Evolutionary conservation across 92 coral and sea anemone species (phyloP), one percentile per base, ranked within the genome.

Genomic region (Micromussa lordhowensis): DNA sequence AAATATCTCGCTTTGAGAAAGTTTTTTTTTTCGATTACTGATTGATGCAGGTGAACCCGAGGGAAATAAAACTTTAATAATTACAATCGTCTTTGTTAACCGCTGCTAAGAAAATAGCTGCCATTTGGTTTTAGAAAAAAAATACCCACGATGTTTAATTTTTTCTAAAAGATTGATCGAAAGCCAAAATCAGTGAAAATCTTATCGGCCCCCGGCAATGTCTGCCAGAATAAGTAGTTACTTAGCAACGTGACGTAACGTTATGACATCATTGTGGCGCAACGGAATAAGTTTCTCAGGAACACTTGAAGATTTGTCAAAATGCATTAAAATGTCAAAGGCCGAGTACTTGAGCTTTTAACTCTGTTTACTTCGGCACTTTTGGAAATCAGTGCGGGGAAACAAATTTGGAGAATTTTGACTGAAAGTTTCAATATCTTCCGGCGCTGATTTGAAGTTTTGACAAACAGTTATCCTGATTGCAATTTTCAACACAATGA

Each of bases 211-310:
- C 61, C 18, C n/a, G n/a, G n/a, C n/a, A n/a, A n/a, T 61, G 68
- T 61, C 29, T 24, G 49, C 24, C 15, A 35, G 44, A 19, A 73
- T 35, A 13, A 4, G 21, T 19, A 9, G 53, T 73, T 73, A 49
- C 78, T 73, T 36, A 38, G 78, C 78, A 73, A 73, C 78, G n/a
- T 73, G 49, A 35, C 53, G 78, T 35, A 73, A 73, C 28, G 29
- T 28, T 73, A 35, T 35, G 28, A 73, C 4, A 29, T 34, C 51
- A 73, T 36, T 0, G 13, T 73, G n/a, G 36, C 48, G 49, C 19
- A 21, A 68, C 16, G 16, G 30, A 24, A 11, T 13, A 44, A 8
- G 51, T 44, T 14, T 7, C n/a, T 24, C n/a, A 12, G 19, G 40
- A 63, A 22, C 1, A 24, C 69, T 24, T 2, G 22, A 34, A 76